Evolutionary conservation across 2,797 vertebrate genomes (phyloP), one percentile per base, ranked within the genome.

Genomic region (Bradypus variegatus): DNA sequence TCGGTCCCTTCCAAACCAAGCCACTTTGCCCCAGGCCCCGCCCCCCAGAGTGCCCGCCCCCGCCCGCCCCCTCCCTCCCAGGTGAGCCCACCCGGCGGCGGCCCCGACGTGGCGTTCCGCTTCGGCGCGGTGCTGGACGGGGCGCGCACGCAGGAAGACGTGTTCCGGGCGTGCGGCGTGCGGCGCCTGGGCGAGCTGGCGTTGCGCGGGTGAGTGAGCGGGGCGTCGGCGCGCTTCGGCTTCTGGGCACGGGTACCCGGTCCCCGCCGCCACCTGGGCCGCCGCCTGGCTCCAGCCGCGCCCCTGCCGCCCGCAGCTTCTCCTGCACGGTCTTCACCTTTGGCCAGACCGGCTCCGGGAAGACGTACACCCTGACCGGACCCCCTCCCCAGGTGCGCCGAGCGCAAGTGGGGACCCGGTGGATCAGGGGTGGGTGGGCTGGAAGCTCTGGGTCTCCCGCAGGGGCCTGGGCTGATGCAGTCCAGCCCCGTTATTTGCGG

Each of bases 261-360:
- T 10, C 6, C 36, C 19, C 25, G 9, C 48, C 2, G 6, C 2
- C 1, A 2, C 48, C 12, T 1, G 69, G 5, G 5, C 19, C 7
- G 9, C 45, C 1, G 29, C 89, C 38, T 0, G 13, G 6, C 25
- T 33, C 65, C 94, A 78, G 64, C 79, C 72, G n/a, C 58, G 3
- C 83, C n/a, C 79, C 84, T 88, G 87, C 79, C 50, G 6, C 45
- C 92, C 41, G 0, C 96, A 98, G 98, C 72, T 97, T 97, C 95
- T 97, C 97, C 87, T 97, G 97, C 95, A 98, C 97, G 0, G 93
- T 97, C 89, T 97, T 98, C 93, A 97, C 97, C 58, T 98, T 98
- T 8, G 98, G 97, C 53, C 98, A 98, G 95, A 98, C 97, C 0
- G 98, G 98, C 79, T 98, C 98, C 0, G 98, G 98, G 36, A 98